Percentiles rank a stretch among this genome's conserved stretches.
Conservation (phyloP, 64 coral and sea anemone species). For the Actinia tenebrosa region DNA sequence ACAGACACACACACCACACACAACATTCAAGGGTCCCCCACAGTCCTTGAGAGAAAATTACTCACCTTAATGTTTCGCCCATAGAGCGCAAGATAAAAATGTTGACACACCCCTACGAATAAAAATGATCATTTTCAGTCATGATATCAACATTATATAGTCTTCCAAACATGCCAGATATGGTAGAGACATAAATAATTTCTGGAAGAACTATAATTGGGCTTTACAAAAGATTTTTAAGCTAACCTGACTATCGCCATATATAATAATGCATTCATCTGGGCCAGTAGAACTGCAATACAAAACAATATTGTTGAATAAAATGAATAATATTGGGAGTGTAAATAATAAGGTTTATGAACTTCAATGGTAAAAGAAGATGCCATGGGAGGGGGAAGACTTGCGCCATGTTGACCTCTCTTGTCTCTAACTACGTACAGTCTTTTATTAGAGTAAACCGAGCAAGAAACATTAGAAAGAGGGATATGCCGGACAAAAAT, state of each 20-base stretch:
- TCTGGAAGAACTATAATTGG: not conserved
- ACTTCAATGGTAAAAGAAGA: not conserved
- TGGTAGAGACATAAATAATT: not conserved
- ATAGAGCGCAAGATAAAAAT: slow-evolving; percentile 87
- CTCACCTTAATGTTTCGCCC: slow-evolving; percentile 83
- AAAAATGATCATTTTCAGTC: not conserved
- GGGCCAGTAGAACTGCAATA: slow-evolving; percentile 63
- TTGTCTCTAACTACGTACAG: too few relatives aligned
- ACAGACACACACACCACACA: not conserved
- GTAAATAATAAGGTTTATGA: not conserved
- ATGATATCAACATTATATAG: not conserved
- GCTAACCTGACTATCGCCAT: slow-evolving; percentile 87
- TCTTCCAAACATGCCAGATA: not conserved
- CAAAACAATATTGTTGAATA: not conserved
- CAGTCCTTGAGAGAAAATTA: too few relatives aligned
- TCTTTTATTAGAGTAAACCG: too few relatives aligned
- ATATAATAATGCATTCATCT: slow-evolving; percentile 96
- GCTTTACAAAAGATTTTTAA: not conserved
- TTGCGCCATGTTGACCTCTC: too few relatives aligned
- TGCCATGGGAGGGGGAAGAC: too few relatives aligned
- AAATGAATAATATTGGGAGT: not conserved
- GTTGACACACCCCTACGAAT: slow-evolving; percentile 86
- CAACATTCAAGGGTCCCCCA: too few relatives aligned
- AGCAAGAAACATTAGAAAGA: too few relatives aligned
- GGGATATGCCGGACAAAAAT: too few relatives aligned